Evolutionary conservation across 2,888 invertebrate genomes (phyloP).

Genomic region (Drosophila prolongata): DNA sequence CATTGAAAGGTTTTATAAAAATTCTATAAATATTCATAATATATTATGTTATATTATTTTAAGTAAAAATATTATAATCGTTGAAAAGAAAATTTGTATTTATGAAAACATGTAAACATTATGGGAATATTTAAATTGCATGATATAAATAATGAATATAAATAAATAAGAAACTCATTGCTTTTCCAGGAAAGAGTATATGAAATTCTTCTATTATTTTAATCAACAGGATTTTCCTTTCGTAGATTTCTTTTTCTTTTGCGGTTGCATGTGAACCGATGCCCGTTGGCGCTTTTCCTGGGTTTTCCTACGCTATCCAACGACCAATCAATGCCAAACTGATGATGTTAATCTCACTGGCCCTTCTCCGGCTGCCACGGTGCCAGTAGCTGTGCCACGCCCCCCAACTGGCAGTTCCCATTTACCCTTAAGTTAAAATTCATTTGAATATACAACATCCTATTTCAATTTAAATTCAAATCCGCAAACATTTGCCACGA

Average conservation of each 20-base stretch:
- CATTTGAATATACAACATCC: constrained; percentile 82
- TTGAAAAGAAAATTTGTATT: too few relatives aligned
- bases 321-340: constrained; percentile 82
- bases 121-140: too few relatives aligned
- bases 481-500: constrained; percentile 80
- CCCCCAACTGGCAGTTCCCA: constrained; percentile 36
- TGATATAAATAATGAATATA: too few relatives aligned
- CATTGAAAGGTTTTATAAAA: too few relatives aligned
- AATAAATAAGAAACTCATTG: not conserved
- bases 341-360: constrained; percentile 81
- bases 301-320: constrained; percentile 66
- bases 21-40: too few relatives aligned
- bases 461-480: constrained; percentile 84
- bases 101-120: too few relatives aligned
- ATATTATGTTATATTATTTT: too few relatives aligned
- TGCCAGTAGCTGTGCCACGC: constrained; percentile 15
- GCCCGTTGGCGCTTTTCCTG: constrained; percentile 58
- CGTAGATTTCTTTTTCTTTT: constrained; percentile 49
- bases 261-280: constrained; percentile 58
- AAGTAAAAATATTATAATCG: too few relatives aligned
- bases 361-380: constrained; percentile 40
- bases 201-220: not conserved
- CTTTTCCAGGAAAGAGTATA: not conserved
- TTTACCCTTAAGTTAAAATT: constrained; percentile 82
- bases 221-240: constrained; percentile 10